Conservation (phyloP, 2,888 invertebrate genomes). For the Cheilosia pagana region DNA sequence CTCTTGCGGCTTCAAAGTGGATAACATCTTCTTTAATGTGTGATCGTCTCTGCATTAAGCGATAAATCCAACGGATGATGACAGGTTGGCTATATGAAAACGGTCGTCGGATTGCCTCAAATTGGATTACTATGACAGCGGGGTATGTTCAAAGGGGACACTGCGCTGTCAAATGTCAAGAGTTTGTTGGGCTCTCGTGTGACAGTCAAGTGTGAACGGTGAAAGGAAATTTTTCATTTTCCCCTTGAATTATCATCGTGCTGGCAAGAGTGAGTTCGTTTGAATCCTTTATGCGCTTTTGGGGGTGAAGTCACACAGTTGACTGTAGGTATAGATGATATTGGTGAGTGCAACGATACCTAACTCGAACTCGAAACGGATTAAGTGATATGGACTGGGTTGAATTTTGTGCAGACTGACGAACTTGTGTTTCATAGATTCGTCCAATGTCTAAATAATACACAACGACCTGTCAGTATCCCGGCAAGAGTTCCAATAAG, state of each 20-base stretch:
- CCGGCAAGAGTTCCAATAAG: no score
- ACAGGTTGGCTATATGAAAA: slow-evolving; percentile 29
- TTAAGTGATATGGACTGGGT: no score
- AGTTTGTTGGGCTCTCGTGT: background rate
- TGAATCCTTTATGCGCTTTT: background rate
- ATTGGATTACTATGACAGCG: slow-evolving; percentile 11
- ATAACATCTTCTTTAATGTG: slow-evolving; percentile 23
- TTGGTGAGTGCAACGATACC: no score
- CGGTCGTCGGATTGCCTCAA: slow-evolving; percentile 13
- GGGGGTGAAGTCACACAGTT: background rate
- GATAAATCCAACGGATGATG: slow-evolving; percentile 3
- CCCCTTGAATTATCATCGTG: background rate
- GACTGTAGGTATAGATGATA: background rate
- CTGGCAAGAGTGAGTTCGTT: background rate
- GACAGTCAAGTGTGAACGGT: slow-evolving; percentile 2
- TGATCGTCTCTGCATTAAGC: slow-evolving; percentile 11
- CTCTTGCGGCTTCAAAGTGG: slow-evolving; percentile 10
- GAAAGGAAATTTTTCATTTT: slow-evolving; percentile 9
- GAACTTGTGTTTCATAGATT: no score
- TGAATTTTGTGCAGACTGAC: no score
- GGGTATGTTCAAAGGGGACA: background rate
- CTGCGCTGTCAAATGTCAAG: slow-evolving; percentile 17
- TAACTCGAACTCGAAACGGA: no score
- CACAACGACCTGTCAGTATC: no score
- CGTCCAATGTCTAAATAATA: no score